Evolutionary conservation across 2,113 vertebrate species (phyloP).

Genomic region (Halichoeres trimaculatus): DNA sequence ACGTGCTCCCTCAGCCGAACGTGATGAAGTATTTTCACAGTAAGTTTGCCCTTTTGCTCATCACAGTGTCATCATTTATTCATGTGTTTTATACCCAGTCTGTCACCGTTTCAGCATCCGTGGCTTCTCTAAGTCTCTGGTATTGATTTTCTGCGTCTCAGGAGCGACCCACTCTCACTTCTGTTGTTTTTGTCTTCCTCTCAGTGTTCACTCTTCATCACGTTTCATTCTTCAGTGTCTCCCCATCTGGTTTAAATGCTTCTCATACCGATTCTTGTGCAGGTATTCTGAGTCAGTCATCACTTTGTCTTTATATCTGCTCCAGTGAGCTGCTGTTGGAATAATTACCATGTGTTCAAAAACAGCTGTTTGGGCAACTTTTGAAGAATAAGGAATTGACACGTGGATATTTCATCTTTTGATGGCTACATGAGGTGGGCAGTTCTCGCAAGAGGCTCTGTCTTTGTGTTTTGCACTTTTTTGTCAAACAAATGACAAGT

Average conservation of each 20-base stretch:
- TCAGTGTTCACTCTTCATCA: neutral
- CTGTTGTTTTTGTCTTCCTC: neutral
- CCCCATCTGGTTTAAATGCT: neutral
- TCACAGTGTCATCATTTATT: slow-evolving; percentile 11
- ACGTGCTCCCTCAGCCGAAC: too few species aligned
- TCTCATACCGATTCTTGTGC: neutral
- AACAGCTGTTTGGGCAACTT: neutral
- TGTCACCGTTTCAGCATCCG: slow-evolving; percentile 9
- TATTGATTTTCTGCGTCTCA: slow-evolving; percentile 10
- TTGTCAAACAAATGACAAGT: neutral
- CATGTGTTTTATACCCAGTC: slow-evolving; percentile 15
- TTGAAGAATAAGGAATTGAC: neutral
- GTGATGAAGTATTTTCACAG: neutral
- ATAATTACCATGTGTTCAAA: slow-evolving; percentile 15
- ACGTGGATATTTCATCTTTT: slow-evolving; percentile 9
- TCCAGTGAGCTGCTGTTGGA: slow-evolving; percentile 12
- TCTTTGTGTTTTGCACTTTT: neutral
- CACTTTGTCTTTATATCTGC: slow-evolving; percentile 25
- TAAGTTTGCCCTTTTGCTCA: slow-evolving; percentile 13
- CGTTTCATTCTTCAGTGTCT: neutral
- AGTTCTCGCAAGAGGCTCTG: neutral
- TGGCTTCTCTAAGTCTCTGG: neutral
- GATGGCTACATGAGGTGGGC: neutral
- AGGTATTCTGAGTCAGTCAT: slow-evolving; percentile 16
- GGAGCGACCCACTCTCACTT: slow-evolving; percentile 8